Base-by-base conservation (phyloP, 2,797 vertebrate genomes). In the Melanotaenia parkinsoni region DNA sequence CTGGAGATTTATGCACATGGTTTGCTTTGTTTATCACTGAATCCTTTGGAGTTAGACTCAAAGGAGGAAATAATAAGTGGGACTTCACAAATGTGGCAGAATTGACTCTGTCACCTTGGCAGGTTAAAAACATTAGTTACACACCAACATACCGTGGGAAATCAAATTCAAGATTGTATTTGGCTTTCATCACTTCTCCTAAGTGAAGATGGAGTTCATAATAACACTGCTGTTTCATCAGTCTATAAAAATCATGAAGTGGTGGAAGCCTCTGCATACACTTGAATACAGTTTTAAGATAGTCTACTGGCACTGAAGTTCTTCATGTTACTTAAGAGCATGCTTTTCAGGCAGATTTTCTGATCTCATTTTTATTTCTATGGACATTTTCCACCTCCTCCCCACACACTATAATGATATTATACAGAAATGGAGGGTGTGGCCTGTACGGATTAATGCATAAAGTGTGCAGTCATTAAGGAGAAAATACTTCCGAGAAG, bases 81-180 rank as follows among this genome's bases (percentile, higher is more conserved):
- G 77, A 83, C 75, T 76, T 59, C 51, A 71, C 79, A 61, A 75
- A 72, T 77, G 33, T 50, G 0, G 11, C 58, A 37, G 60, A 77
- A 76, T 62, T 77, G 74, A 81, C 61, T 81, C 58, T 58, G 81
- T 82, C 86, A 67, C 59, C 58, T 76, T 18, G 2, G 58, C 83
- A 82, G 77, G 79, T 85, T 77, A 43, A 74, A 74, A 73, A 67
- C 77, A 76, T 86, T 74, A 63, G 79, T 87, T 87, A 79, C 70
- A 51, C 11, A 12, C 69, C 68, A 38, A 35, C 76, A 32, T 16
- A 2, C 28, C 0, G 38, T 16, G 53, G 51, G 67, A 85, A 86
- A 84, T 81, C 63, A 26, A 28, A 72, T 77, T 83, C 60, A 28
- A 73, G 76, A 24, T 77, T 67, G 58, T 26, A 24, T 79, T 72